These are phyloP conservation scores for Galago senegalensis DNA, from an alignment of 2,797 vertebrate genomes.

Conservation along the genomic window DNA sequence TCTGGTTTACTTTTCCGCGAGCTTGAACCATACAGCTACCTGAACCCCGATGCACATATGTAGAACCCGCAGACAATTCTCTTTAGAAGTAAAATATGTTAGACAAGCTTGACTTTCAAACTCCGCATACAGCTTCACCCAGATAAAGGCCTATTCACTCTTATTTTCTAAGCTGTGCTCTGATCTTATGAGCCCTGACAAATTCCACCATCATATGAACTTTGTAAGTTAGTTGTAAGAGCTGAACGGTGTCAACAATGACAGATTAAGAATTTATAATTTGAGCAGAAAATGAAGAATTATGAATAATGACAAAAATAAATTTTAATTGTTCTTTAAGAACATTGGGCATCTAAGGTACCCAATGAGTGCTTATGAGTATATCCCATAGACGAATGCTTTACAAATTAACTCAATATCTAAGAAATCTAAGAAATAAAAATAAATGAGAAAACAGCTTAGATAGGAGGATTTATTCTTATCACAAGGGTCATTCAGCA, in stretches of 20 bases:
- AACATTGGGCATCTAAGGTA: background rate
- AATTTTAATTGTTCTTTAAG: conserved; percentile 60
- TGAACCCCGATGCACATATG: conserved; percentile 60
- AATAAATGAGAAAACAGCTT: background rate
- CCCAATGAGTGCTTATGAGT: background rate
- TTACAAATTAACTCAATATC: background rate
- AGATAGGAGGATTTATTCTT: background rate
- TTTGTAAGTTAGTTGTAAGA: background rate
- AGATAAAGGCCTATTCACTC: background rate
- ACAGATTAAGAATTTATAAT: conserved; percentile 2
- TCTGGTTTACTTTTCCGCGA: conserved; percentile 84
- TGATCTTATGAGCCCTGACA: background rate
- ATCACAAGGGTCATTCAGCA: background rate
- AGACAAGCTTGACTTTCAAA: background rate
- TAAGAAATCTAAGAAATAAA: conserved; percentile 43
- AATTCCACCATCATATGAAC: background rate
- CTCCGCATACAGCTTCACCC: background rate
- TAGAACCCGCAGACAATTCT: conserved; percentile 65
- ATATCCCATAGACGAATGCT: background rate
- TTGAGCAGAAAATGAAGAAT: conserved; percentile 25
- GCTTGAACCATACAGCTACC: conserved; percentile 77
- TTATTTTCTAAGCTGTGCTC: background rate
- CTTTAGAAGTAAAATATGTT: background rate
- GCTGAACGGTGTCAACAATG: background rate
- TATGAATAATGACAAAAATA: conserved; percentile 19